A percentile compares a stretch with the other conserved stretches of the same genome.
phyloP scores from a whole-genome alignment of 2,797 vertebrate species.

The Sarcophilus harrisii region DNA sequence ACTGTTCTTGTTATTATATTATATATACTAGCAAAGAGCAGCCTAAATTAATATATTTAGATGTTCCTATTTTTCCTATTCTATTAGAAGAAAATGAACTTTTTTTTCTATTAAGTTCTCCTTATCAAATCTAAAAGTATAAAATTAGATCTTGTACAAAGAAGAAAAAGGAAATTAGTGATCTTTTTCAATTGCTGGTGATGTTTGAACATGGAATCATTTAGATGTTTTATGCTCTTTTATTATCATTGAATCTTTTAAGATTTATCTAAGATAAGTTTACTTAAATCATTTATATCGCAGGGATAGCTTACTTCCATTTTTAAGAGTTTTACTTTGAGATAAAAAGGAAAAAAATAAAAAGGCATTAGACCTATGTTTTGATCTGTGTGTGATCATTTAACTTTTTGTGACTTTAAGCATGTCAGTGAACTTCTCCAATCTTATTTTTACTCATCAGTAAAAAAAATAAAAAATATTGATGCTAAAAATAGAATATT shows the following conservation, averaged over 20 bases:
- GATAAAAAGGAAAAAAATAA: neutral
- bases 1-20: neutral
- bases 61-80: neutral
- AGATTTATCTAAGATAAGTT: neutral
- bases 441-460: neutral
- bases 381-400: neutral
- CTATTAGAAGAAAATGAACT: neutral
- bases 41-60: conserved; percentile 23
- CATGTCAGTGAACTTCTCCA: neutral
- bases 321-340: neutral
- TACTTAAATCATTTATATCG: neutral
- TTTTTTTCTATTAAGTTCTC: conserved; percentile 13
- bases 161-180: neutral
- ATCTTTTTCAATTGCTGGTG: neutral
- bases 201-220: neutral
- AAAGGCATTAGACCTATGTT: neutral
- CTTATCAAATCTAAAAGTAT: neutral
- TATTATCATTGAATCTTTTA: neutral
- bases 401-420: neutral
- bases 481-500: neutral
- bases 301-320: neutral
- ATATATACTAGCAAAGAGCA: neutral
- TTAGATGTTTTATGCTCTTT: neutral
- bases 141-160: neutral
- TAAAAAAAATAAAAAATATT: neutral